Evolutionary conservation across 2,113 vertebrate species (phyloP).

Genomic region (Chinchilla lanigera): DNA sequence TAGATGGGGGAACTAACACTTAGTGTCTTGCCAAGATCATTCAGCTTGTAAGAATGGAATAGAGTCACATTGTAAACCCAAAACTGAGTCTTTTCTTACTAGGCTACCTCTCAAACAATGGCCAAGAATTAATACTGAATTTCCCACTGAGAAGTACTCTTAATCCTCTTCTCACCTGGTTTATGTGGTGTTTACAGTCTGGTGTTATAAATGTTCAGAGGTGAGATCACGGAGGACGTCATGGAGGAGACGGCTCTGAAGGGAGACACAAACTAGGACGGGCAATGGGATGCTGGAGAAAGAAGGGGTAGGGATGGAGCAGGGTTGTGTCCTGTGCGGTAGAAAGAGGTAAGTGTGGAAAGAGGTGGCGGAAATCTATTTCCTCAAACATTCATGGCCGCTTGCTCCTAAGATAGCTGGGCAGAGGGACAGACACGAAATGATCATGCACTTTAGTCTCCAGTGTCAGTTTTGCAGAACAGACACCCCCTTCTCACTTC

Average conservation of each 20-base stretch:
- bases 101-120: neutral
- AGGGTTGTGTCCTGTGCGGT: neutral
- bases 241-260: neutral
- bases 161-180: neutral
- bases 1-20: neutral
- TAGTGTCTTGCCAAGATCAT: neutral
- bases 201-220: neutral
- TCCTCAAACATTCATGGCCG: neutral
- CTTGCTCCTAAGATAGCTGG: neutral
- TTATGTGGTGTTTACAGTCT: neutral
- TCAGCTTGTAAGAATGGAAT: neutral
- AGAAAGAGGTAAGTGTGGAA: neutral
- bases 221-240: neutral
- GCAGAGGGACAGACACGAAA: neutral
- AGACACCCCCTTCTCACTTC: neutral
- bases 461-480: neutral
- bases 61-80: neutral
- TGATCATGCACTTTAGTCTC: neutral
- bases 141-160: conserved; percentile 19
- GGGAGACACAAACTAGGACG: neutral
- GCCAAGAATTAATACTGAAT: neutral
- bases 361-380: neutral
- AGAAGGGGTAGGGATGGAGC: neutral
- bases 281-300: neutral
- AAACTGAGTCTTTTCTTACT: neutral